phyloP scores from a whole-genome alignment of 2,888 invertebrate species.

The Cenopis cana region DNA sequence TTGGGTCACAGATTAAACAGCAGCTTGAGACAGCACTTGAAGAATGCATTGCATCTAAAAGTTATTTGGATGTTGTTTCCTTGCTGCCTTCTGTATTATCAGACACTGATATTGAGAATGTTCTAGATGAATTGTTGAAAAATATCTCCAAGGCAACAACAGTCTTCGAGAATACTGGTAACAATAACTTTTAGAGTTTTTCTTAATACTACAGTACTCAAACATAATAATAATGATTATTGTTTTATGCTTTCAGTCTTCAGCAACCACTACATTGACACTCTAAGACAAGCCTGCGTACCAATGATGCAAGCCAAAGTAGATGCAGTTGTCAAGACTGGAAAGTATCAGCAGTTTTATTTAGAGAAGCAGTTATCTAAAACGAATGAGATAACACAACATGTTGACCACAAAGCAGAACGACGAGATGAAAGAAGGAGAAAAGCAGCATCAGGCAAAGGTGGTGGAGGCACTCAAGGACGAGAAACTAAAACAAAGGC shows the following conservation, averaged over 20 bases:
- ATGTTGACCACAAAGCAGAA: conserved; percentile 86
- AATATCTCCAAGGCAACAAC: conserved; percentile 85
- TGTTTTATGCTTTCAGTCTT: conserved; percentile 79
- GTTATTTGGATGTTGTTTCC: conserved; percentile 92
- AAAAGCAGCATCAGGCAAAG: conserved; percentile 94
- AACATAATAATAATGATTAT: neutral
- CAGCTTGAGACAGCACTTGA: conserved; percentile 92
- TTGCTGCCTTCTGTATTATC: conserved; percentile 93
- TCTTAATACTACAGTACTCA: neutral
- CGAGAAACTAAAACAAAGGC: conserved; percentile 98
- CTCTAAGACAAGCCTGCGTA: conserved; percentile 88
- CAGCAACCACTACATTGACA: conserved; percentile 88
- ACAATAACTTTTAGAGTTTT: conserved; percentile 19
- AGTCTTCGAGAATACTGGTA: conserved; percentile 86
- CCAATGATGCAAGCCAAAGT: conserved; percentile 88
- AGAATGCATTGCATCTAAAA: conserved; percentile 92
- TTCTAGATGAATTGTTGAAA: conserved; percentile 88
- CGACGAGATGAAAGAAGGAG: conserved; percentile 95
- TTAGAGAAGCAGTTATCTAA: conserved; percentile 87
- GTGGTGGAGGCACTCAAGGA: conserved; percentile 96
- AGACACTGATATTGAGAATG: conserved; percentile 89
- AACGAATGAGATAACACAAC: conserved; percentile 67
- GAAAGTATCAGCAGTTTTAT: conserved; percentile 90
- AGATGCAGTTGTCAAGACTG: conserved; percentile 88
- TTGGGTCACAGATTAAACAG: conserved; percentile 88